Percentiles rank a stretch among this genome's conserved stretches.
phyloP scores from a whole-genome alignment of 2,113 vertebrate genomes.

The Scomber japonicus region DNA sequence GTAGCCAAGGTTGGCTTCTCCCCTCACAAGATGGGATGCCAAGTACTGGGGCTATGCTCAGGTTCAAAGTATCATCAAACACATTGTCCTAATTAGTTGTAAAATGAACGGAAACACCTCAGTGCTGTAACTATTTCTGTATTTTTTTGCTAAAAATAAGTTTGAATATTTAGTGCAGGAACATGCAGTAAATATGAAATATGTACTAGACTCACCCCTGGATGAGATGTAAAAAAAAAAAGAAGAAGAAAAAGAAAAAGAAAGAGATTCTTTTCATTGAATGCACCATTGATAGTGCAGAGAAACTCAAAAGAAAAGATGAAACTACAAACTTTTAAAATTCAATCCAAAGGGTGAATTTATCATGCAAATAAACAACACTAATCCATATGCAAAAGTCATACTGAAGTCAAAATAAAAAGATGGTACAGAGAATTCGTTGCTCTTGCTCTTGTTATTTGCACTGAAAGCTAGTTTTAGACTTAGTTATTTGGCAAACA shows the following conservation, averaged over 20 bases:
- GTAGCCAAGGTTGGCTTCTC: conserved; percentile 31
- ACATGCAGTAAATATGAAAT: conserved; percentile 1
- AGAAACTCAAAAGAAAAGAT: background rate
- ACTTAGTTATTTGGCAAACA: too few species aligned
- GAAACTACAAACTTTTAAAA: background rate
- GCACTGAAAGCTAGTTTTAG: too few species aligned
- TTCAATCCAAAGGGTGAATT: background rate
- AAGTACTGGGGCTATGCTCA: conserved; percentile 17
- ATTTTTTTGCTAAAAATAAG: background rate
- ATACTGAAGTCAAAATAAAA: too few species aligned
- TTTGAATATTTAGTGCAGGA: background rate
- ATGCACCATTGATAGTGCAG: background rate
- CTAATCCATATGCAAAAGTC: too few species aligned
- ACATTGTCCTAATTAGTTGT: conserved; percentile 4
- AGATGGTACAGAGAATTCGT: too few species aligned
- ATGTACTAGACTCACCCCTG: background rate
- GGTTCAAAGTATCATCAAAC: conserved; percentile 39
- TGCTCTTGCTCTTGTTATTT: too few species aligned
- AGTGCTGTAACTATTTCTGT: background rate
- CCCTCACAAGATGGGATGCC: conserved; percentile 6
- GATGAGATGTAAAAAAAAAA: too few species aligned
- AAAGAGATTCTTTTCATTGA: background rate
- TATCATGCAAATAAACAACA: too few species aligned
- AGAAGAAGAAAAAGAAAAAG: too few species aligned
- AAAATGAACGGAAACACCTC: conserved; percentile 18